Conservation (phyloP, 1,140 invertebrate genomes). For the Pogonomyrmex californicus region DNA sequence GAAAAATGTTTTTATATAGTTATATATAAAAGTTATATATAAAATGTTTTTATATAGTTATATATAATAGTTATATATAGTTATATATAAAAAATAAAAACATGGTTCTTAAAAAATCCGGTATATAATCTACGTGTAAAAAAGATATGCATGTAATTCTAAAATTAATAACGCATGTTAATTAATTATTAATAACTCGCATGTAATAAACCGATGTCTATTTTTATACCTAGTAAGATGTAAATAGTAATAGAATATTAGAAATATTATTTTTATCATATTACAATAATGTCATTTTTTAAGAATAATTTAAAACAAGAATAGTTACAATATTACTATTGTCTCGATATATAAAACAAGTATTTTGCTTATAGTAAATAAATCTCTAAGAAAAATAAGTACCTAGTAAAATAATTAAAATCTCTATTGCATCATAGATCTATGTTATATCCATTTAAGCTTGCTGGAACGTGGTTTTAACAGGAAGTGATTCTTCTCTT, state of each 20-base stretch:
- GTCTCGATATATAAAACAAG: constrained; percentile 39
- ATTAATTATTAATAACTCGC: too few species aligned
- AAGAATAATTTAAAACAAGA: constrained; percentile 11
- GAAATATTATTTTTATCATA: constrained; percentile 34
- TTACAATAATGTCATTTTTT: constrained; percentile 22
- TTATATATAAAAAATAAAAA: constrained; percentile 27
- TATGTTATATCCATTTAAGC: background rate
- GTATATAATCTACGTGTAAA: background rate
- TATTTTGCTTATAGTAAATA: constrained; percentile 48
- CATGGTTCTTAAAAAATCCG: background rate
- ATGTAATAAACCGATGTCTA: background rate
- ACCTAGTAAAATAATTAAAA: constrained; percentile 2
- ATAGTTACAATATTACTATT: constrained; percentile 24
- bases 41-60: too few species aligned
- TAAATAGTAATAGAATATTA: constrained; percentile 34
- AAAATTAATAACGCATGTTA: constrained; percentile 17
- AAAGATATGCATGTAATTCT: constrained; percentile 7
- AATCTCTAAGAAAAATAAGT: constrained; percentile 21
- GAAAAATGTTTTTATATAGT: constrained; percentile 21
- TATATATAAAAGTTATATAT: constrained; percentile 9
- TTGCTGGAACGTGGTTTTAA: background rate
- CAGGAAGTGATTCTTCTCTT: background rate
- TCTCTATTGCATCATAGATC: background rate
- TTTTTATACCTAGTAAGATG: constrained; percentile 18
- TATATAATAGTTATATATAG: too few species aligned